Evolutionary conservation across 2,797 vertebrate species (phyloP).

Genomic region (Sebastes iracundus): DNA sequence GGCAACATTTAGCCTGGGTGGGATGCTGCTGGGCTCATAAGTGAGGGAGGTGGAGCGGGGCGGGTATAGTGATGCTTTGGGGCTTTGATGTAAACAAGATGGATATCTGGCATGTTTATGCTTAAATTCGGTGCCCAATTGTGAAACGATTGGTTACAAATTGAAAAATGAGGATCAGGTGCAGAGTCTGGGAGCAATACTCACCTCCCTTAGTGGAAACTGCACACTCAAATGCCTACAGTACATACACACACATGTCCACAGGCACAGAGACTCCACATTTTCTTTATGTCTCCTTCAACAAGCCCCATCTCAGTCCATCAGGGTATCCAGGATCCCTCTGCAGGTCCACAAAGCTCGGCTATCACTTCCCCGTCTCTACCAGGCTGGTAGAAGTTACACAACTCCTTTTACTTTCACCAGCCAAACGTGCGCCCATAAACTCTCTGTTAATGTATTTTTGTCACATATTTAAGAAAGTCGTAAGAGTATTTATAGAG

Average conservation of each 20-base stretch:
- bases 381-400: constrained; percentile 29
- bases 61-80: constrained; percentile 51
- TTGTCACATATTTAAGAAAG: constrained; percentile 80
- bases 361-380: constrained; percentile 3
- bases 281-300: constrained; percentile 26
- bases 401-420: constrained; percentile 41
- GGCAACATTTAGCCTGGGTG: constrained; percentile 41
- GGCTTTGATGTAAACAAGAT: constrained; percentile 84
- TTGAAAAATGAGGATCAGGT: constrained; percentile 87
- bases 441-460: constrained; percentile 75
- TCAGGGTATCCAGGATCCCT: not conserved
- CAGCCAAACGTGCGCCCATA: constrained; percentile 57
- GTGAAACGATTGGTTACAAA: constrained; percentile 83
- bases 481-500: constrained; percentile 75
- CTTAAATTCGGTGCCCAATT: constrained; percentile 82
- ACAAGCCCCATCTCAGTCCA: constrained; percentile 15
- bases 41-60: constrained; percentile 37
- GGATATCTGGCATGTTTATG: constrained; percentile 83
- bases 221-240: constrained; percentile 42
- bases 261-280: constrained; percentile 21
- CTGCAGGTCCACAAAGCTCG: constrained; percentile 17
- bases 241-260: constrained; percentile 23
- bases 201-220: constrained; percentile 47
- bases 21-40: constrained; percentile 45
- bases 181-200: constrained; percentile 71